Percentiles rank a stretch among this genome's conserved stretches.
These are phyloP conservation scores for Ephialtes manifestator DNA, from an alignment of 2,888 invertebrate genomes.

Conservation along the genomic window DNA sequence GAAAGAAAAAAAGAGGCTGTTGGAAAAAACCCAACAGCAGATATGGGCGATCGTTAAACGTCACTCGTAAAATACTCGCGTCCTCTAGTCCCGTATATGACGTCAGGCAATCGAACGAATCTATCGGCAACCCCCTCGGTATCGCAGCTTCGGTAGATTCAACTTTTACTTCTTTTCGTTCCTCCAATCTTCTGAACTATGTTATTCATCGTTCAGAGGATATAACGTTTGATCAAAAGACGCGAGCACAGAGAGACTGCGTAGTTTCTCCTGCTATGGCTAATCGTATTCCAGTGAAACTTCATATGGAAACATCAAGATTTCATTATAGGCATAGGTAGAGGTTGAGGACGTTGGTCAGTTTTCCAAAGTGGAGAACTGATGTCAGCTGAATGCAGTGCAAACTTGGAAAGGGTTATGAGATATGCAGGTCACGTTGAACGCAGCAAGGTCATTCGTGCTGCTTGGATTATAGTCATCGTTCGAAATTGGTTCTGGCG, in stretches of 20 bases:
- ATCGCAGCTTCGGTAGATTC: neutral
- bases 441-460: too few species aligned
- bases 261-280: neutral
- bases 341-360: neutral
- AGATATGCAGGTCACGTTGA: neutral
- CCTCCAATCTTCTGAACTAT: conserved; percentile 21
- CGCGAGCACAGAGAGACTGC: conserved; percentile 14
- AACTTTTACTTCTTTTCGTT: neutral
- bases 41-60: conserved; percentile 31
- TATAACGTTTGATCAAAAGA: conserved; percentile 32
- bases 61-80: conserved; percentile 18
- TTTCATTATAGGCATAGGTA: neutral
- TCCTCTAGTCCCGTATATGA: conserved; percentile 6
- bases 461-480: conserved; percentile 69
- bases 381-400: neutral
- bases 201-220: conserved; percentile 71
- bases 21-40: conserved; percentile 56
- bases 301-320: neutral
- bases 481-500: conserved; percentile 72
- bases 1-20: conserved; percentile 45
- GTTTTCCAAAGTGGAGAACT: neutral
- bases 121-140: conserved; percentile 41
- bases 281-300: neutral
- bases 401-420: neutral
- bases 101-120: conserved; percentile 71